Conservation (phyloP, 2,888 invertebrate genomes). For the Asteroscopus sphinx region DNA sequence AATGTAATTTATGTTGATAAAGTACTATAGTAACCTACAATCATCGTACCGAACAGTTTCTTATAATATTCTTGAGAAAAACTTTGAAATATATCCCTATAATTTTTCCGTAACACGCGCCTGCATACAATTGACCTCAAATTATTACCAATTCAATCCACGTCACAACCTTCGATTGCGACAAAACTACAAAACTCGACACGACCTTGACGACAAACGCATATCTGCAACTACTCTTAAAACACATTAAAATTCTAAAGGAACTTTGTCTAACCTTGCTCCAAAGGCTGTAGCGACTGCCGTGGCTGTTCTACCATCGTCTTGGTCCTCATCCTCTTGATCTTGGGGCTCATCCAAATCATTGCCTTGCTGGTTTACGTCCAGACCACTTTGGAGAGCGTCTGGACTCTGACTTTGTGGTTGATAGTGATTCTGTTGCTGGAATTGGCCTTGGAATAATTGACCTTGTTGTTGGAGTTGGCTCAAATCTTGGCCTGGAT, state of each 20-base stretch:
- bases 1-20: no score
- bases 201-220: conserved; percentile 34
- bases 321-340: conserved; percentile 64
- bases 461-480: conserved; percentile 38
- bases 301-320: conserved; percentile 71
- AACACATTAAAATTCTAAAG: conserved; percentile 61
- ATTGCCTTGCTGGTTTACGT: conserved; percentile 80
- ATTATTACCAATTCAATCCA: conserved; percentile 35
- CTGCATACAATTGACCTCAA: neutral
- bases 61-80: no score
- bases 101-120: neutral
- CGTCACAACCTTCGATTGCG: conserved; percentile 18
- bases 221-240: conserved; percentile 31
- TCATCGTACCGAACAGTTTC: no score
- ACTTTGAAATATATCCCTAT: neutral
- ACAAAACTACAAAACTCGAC: conserved; percentile 18
- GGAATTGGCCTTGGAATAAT: conserved; percentile 39
- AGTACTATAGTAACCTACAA: no score
- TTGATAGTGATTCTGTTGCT: conserved; percentile 53
- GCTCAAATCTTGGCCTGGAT: conserved; percentile 59
- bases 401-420: conserved; percentile 64
- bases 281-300: conserved; percentile 86
- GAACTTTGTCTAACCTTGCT: conserved; percentile 73
- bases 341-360: conserved; percentile 73
- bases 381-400: conserved; percentile 78